Evolutionary conservation across 1,140 invertebrate genomes (phyloP).

Genomic region (Drosophila prosaltans): DNA sequence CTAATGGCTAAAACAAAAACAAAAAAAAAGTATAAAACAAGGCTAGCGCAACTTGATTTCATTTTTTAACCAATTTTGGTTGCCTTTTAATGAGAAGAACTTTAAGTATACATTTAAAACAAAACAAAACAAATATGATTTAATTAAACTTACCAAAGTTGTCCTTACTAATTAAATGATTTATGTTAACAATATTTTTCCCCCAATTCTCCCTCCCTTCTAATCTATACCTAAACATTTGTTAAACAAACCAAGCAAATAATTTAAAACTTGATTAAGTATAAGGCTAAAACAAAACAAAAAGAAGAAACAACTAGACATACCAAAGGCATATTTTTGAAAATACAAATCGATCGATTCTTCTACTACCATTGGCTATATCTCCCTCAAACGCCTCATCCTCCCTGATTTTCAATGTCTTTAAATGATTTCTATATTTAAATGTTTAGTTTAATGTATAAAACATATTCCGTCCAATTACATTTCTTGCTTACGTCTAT

Average conservation of each 20-base stretch:
- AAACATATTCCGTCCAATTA: slow-evolving; percentile 80
- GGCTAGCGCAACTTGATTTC: slow-evolving; percentile 35
- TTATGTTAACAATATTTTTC: slow-evolving; percentile 54
- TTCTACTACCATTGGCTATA: slow-evolving; percentile 2
- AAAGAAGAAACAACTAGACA: slow-evolving; percentile 68
- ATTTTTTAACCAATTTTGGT: slow-evolving; percentile 43
- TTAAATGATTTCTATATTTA: slow-evolving; percentile 34
- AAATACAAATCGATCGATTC: slow-evolving; percentile 32
- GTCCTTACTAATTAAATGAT: slow-evolving; percentile 78
- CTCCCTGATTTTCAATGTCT: slow-evolving; percentile 10
- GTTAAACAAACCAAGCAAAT: slow-evolving; percentile 47
- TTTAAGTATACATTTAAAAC: slow-evolving; percentile 49
- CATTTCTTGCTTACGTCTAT: slow-evolving; percentile 74
- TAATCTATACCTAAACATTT: slow-evolving; percentile 55
- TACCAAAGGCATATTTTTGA: slow-evolving; percentile 81
- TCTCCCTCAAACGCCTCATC: not conserved
- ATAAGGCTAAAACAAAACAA: slow-evolving; percentile 23
- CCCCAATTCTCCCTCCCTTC: slow-evolving; percentile 11
- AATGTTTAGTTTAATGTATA: slow-evolving; percentile 72
- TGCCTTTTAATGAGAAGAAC: slow-evolving; percentile 41
- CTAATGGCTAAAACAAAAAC: slow-evolving; percentile 47
- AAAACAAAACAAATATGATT: slow-evolving; percentile 42
- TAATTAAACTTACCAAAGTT: slow-evolving; percentile 78
- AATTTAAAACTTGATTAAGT: slow-evolving; percentile 68
- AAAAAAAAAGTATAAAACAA: slow-evolving; percentile 38